These are phyloP conservation scores for Luscinia megarhynchos DNA, from an alignment of 2,797 vertebrate species.

Conservation along the genomic window DNA sequence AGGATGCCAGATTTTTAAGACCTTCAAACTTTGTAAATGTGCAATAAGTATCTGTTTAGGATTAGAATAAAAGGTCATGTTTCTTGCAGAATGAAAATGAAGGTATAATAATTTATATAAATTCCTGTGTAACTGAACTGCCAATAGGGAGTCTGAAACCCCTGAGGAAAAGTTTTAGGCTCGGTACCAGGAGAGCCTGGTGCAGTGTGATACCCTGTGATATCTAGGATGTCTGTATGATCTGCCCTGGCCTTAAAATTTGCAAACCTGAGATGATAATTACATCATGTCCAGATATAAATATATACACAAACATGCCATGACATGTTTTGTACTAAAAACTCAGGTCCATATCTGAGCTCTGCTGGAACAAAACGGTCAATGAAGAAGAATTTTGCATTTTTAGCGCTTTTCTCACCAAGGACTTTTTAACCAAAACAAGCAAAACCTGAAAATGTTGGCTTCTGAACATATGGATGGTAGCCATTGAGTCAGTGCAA, in stretches of 20 bases:
- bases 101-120: constrained; percentile 8
- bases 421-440: neutral
- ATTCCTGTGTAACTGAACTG: neutral
- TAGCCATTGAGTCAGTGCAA: neutral
- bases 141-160: neutral
- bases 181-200: neutral
- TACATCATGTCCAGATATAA: neutral
- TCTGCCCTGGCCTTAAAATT: neutral
- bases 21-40: neutral
- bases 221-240: neutral
- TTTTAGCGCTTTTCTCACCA: neutral
- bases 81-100: neutral
- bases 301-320: neutral
- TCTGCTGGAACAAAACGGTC: neutral
- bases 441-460: neutral
- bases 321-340: neutral
- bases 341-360: neutral
- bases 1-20: neutral
- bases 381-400: neutral
- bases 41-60: neutral
- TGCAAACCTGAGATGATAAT: neutral
- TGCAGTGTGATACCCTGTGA: neutral
- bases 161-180: neutral
- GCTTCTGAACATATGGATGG: neutral
- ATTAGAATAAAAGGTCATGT: neutral